Evolutionary conservation across 2,797 vertebrate species (phyloP), one percentile per base, ranked within the genome.

Genomic region (Gila robusta): DNA sequence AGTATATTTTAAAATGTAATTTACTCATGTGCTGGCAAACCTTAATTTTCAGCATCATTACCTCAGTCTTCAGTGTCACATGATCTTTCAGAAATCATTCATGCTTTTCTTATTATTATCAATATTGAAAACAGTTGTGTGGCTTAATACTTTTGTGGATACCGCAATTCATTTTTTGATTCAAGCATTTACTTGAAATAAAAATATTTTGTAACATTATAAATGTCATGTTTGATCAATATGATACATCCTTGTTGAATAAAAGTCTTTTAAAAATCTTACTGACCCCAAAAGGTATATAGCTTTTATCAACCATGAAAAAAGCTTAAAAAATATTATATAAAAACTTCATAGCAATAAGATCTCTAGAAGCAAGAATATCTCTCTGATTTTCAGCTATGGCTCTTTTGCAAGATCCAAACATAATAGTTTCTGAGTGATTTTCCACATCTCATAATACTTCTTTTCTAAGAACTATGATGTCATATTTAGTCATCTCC

Each of bases 331-430:
- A 49, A 17, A 32, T 32, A 0, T 4, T 21, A 49, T 81, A 16
- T 37, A 21, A 47, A 5, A 67, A 23, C 28, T 9, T 49, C 26
- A 32, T 23, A 49, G 32, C 11, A 69, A 26, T 37, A 59, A 28
- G n/a, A 56, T 39, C 11, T 16, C 32, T 54, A 54, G 73, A 54
- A 35, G 35, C 35, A 41, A 39, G 7, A 59, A 17, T 62, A 39
- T 62, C 7, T 39, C 32, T n/a, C 28, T n/a, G 14, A 26, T 26
- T 62, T 78, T 62, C 35, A 62, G 28, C 19, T 64, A 44, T 44
- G n/a, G 37, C n/a, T 12, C 37, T 70, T 81, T 70, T 81, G 47
- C 16, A 56, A 52, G 23, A n/a, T 54, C n/a, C 32, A 82, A 82
- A 35, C 23, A 28, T 39, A 76, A 78, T 39, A 76, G 44, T 76